Percentiles rank a stretch among this genome's conserved stretches.
Evolutionary conservation across 2,113 vertebrate genomes (phyloP).

Genomic region (Hiodon tergisus): DNA sequence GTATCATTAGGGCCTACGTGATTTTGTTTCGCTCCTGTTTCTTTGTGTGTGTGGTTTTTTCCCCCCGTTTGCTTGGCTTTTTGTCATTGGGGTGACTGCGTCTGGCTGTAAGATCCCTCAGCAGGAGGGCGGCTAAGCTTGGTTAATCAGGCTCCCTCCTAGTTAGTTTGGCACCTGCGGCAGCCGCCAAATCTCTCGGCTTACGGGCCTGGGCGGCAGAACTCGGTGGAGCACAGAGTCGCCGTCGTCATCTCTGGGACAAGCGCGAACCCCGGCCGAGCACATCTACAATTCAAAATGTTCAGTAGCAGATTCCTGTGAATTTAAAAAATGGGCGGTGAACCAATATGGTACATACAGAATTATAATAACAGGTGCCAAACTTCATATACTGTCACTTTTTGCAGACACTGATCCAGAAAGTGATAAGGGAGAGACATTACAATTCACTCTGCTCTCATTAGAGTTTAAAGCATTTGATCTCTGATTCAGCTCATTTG

Average conservation of each 20-base stretch:
- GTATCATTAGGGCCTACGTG: not conserved
- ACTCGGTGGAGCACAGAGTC: no score
- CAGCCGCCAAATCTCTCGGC: not conserved
- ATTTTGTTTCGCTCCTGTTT: not conserved
- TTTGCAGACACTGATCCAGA: no score
- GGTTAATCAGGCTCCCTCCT: not conserved
- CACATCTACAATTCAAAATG: not conserved
- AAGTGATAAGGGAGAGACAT: no score
- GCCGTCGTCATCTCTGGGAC: not conserved
- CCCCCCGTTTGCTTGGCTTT: not conserved
- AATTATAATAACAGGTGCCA: no score
- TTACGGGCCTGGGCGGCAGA: not conserved
- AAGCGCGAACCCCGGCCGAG: not conserved
- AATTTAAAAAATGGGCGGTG: not conserved
- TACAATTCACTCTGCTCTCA: no score
- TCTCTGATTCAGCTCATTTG: no score
- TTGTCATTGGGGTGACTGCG: not conserved
- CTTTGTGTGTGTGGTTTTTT: no score
- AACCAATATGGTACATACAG: not conserved
- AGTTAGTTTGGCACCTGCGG: not conserved
- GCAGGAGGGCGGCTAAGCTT: not conserved
- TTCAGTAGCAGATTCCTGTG: not conserved
- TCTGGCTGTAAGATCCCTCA: not conserved
- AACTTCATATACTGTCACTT: no score
- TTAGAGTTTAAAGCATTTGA: no score